Evolutionary conservation across 2,797 vertebrate genomes (phyloP).

Genomic region (Rousettus madagascariensis): DNA sequence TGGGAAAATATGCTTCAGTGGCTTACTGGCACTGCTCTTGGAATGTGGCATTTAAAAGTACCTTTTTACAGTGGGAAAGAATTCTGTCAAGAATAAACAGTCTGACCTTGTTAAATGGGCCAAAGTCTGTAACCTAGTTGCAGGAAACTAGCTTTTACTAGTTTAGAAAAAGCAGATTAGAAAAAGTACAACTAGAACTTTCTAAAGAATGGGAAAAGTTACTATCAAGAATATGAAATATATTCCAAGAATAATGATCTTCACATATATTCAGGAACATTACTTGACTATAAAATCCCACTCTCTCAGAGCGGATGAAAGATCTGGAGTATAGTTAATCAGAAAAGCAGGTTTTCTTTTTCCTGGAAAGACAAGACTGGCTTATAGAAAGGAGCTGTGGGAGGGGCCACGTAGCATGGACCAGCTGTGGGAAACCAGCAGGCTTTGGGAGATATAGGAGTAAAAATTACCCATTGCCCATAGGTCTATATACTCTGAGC

Average conservation of each 20-base stretch:
- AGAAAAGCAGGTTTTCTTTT: conserved; percentile 63
- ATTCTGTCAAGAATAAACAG: conserved; percentile 90
- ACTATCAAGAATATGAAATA: background rate
- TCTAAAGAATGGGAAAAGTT: conserved; percentile 40
- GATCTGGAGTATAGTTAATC: background rate
- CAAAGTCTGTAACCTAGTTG: conserved; percentile 85
- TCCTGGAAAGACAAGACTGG: conserved; percentile 66
- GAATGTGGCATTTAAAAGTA: conserved; percentile 92
- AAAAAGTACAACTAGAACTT: conserved; percentile 61
- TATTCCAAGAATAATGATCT: background rate
- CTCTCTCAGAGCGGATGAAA: conserved; percentile 20
- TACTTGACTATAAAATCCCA: conserved; percentile 36
- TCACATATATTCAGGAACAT: background rate
- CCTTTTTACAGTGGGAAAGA: conserved; percentile 92
- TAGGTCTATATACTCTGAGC: background rate
- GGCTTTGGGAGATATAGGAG: background rate
- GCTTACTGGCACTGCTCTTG: conserved; percentile 87
- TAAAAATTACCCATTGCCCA: background rate
- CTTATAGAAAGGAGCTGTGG: background rate
- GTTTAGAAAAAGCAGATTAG: conserved; percentile 67
- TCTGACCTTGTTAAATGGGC: conserved; percentile 89
- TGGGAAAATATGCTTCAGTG: conserved; percentile 91
- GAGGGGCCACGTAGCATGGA: background rate
- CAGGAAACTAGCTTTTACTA: conserved; percentile 83
- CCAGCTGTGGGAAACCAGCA: background rate